phyloP scores from a whole-genome alignment of 2,797 vertebrate genomes.

The Jordanella pulchra region DNA sequence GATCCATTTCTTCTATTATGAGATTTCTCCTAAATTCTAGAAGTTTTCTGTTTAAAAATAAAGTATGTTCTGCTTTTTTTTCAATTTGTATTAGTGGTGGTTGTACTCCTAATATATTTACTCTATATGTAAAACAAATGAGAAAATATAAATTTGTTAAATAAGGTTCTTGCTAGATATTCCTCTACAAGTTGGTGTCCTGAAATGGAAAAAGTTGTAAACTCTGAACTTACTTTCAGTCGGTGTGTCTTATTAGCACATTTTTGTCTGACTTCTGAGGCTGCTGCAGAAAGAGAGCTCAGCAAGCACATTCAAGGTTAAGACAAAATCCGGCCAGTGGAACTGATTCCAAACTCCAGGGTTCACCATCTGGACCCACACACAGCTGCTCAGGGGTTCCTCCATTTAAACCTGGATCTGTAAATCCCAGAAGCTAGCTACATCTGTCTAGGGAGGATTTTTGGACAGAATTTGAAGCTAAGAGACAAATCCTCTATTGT shows the following conservation, averaged over 20 bases:
- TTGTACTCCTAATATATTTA: neutral
- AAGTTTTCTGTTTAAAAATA: too few relatives aligned
- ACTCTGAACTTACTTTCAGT: conserved; percentile 32
- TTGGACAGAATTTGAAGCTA: neutral
- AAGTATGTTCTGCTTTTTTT: too few relatives aligned
- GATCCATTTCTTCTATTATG: too few relatives aligned
- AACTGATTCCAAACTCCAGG: conserved; percentile 21
- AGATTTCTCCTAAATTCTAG: too few relatives aligned
- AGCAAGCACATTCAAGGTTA: conserved; percentile 35
- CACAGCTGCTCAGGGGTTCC: neutral
- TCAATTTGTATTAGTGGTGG: neutral
- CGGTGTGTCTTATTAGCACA: neutral
- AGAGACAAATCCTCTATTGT: neutral
- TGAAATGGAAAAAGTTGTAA: neutral
- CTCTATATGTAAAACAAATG: neutral
- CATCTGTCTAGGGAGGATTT: neutral
- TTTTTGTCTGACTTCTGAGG: conserved; percentile 30
- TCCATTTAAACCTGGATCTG: neutral
- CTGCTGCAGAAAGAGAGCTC: conserved; percentile 5
- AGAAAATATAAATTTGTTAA: neutral
- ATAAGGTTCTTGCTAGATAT: neutral
- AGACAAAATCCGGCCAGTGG: neutral
- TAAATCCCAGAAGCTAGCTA: neutral
- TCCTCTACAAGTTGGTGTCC: neutral
- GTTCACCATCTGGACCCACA: conserved; percentile 15